Evolutionary conservation across 2,888 invertebrate genomes (phyloP), one percentile per base, ranked within the genome.

Genomic region (Ophioninae sp.): DNA sequence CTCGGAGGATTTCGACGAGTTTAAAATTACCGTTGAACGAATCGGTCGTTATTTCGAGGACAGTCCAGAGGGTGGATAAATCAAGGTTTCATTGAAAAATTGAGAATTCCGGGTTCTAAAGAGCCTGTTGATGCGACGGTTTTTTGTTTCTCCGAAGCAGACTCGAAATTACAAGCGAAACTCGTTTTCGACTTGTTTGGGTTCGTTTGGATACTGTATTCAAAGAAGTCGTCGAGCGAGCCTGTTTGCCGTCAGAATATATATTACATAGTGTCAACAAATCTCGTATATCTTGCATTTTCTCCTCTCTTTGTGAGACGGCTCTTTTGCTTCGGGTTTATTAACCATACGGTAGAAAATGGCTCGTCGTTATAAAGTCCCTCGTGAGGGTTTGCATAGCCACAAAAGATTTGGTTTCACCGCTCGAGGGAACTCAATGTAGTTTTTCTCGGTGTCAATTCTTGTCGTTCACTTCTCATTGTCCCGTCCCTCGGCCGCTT

Each of bases 391-490:
- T 20, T 77, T 61, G 41, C n/a, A 44, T 17, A 57, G n/a, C 23
- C 41, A 59, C 68, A 41, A 78, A 65, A 41, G 56, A 21, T 59
- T 44, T 61, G 7, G 41, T 72, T 76, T 72, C 3, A n/a, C 10
- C 44, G 21, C 23, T 30, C 30, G 30, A 3, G 50, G 61, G 13
- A 62, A 44, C 44, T 68, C 23, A 23, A 61, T 23, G 20, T 68
- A 69, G 39, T 72, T n/a, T 44, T 37, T 72, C 21, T 21, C 44
- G 20, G 72, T 69, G 80, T 69, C 30, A 72, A 39, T 64, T 50
- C 61, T 59, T 23, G 20, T 44, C 68, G 20, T 56, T 44, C 50
- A 37, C 57, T 30, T 30, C 57, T 74, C 76, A 82, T 82, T 79
- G 74, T 82, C 21, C 74, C 17, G 50, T 64, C 69, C 41, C 21